Conservation (phyloP, 2,888 invertebrate species). For the Rapana venosa region DNA sequence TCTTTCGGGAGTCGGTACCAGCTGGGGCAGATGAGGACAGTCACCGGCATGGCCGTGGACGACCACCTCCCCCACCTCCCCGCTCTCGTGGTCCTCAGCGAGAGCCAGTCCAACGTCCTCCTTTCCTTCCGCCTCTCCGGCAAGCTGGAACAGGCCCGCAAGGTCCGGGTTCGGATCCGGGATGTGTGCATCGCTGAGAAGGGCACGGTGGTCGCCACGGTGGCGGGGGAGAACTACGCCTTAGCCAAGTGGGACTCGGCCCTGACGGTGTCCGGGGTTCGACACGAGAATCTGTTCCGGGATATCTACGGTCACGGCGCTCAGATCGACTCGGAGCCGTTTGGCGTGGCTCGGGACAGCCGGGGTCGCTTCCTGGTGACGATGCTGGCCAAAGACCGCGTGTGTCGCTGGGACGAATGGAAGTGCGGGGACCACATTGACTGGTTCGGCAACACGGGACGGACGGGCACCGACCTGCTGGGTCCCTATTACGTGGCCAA, state of each 20-base stretch:
- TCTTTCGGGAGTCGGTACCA: background rate
- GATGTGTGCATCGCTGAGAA: slow-evolving; percentile 21
- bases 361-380: slow-evolving; percentile 18
- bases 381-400: slow-evolving; percentile 23
- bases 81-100: slow-evolving; percentile 7
- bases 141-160: slow-evolving; percentile 19
- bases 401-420: slow-evolving; percentile 33
- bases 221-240: slow-evolving; percentile 19
- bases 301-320: background rate
- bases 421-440: background rate
- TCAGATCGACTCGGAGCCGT: slow-evolving; percentile 19
- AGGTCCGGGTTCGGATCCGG: background rate
- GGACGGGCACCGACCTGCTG: slow-evolving; percentile 57
- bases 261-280: background rate
- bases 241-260: slow-evolving; percentile 24
- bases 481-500: slow-evolving; percentile 64
- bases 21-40: slow-evolving; percentile 10
- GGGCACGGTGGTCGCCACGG: slow-evolving; percentile 7
- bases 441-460: slow-evolving; percentile 57
- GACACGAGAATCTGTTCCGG: slow-evolving; percentile 21
- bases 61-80: slow-evolving; percentile 4
- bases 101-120: slow-evolving; percentile 26
- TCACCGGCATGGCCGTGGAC: slow-evolving; percentile 30
- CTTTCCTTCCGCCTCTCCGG: slow-evolving; percentile 39
- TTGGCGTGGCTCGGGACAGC: slow-evolving; percentile 25